A percentile compares a stretch with the other conserved stretches of the same genome.
Evolutionary conservation across 2,113 vertebrate genomes (phyloP).

Genomic region (Lates calcarifer): DNA sequence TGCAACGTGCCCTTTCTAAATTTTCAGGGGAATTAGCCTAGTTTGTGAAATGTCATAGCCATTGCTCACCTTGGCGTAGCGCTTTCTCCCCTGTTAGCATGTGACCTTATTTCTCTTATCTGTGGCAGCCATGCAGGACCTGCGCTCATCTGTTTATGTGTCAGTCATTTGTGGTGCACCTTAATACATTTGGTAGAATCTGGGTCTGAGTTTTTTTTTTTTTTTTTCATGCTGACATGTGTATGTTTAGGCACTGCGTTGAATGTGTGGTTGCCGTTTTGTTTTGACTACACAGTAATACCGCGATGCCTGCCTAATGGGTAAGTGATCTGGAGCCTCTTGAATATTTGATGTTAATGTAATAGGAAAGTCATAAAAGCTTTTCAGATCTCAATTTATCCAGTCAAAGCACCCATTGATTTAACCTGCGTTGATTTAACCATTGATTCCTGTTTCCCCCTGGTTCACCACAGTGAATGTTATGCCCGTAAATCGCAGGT

Average conservation of each 20-base stretch:
- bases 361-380: constrained; percentile 77
- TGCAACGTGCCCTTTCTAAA: constrained; percentile 76
- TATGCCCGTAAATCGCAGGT: constrained; percentile 61
- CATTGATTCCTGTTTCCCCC: constrained; percentile 31
- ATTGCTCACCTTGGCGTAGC: constrained; percentile 76
- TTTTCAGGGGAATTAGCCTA: constrained; percentile 80
- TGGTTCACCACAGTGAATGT: constrained; percentile 49
- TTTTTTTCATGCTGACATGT: neutral
- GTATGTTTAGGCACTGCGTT: neutral
- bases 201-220: constrained; percentile 11
- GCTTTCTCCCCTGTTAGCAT: constrained; percentile 75
- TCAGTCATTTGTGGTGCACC: constrained; percentile 53
- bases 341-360: constrained; percentile 82
- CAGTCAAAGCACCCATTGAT: constrained; percentile 75
- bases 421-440: constrained; percentile 73
- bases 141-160: constrained; percentile 67
- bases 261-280: constrained; percentile 39
- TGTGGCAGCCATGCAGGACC: constrained; percentile 76
- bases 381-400: constrained; percentile 78
- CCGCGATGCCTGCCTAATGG: constrained; percentile 56
- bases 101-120: constrained; percentile 83
- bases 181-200: constrained; percentile 27
- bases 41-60: constrained; percentile 82
- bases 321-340: constrained; percentile 62
- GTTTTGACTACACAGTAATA: constrained; percentile 57